Evolutionary conservation across 2,888 invertebrate species (phyloP).

Genomic region (Papilio protenor): DNA sequence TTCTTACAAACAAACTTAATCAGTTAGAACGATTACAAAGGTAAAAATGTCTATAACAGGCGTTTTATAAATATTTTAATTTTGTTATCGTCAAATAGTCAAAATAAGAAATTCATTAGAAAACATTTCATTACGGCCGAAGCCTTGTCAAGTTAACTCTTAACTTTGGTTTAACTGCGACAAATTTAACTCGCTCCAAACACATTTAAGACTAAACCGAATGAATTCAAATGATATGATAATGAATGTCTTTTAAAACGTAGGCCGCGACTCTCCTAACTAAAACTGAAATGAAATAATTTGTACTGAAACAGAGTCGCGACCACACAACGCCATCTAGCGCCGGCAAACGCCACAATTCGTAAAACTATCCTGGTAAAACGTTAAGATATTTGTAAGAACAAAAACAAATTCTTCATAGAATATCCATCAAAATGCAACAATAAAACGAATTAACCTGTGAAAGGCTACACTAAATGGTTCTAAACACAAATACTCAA

Average conservation of each 20-base stretch:
- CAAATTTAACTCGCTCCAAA: conserved; percentile 22
- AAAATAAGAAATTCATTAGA: conserved; percentile 70
- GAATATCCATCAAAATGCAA: conserved; percentile 81
- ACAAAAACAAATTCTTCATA: conserved; percentile 70
- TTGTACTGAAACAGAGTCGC: conserved; percentile 77
- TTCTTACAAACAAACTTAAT: conserved; percentile 66
- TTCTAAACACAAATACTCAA: conserved; percentile 81
- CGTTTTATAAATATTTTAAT: conserved; percentile 60
- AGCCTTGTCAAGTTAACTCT: conserved; percentile 61
- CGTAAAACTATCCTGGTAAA: conserved; percentile 54
- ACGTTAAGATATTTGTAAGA: conserved; percentile 60
- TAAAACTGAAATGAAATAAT: conserved; percentile 76
- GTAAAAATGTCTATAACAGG: conserved; percentile 48
- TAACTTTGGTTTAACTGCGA: conserved; percentile 64
- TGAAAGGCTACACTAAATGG: conserved; percentile 56
- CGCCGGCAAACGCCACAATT: conserved; percentile 22
- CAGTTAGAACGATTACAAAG: conserved; percentile 50
- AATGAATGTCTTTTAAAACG: conserved; percentile 67
- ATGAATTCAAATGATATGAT: conserved; percentile 60
- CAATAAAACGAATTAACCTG: conserved; percentile 79
- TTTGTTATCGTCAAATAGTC: conserved; percentile 62
- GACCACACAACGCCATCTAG: conserved; percentile 41
- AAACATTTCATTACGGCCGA: conserved; percentile 67
- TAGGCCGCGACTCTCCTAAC: conserved; percentile 67
- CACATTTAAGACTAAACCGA: conserved; percentile 43